A percentile compares a stretch with the other conserved stretches of the same genome.
These are phyloP conservation scores for Hypanus sabinus DNA, from an alignment of 2,113 vertebrate genomes.

Conservation along the genomic window DNA sequence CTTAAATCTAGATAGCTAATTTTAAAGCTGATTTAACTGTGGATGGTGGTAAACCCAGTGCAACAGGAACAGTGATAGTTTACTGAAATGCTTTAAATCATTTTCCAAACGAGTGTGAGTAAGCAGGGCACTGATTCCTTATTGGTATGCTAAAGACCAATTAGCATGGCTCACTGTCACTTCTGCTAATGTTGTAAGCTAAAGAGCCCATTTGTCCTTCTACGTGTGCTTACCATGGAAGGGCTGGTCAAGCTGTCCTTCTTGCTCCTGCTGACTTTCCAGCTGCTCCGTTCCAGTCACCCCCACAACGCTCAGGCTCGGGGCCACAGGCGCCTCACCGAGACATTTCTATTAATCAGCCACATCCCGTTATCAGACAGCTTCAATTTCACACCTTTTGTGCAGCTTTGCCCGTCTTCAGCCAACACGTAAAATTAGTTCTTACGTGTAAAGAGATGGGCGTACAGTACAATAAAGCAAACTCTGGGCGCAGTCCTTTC, in stretches of 20 bases:
- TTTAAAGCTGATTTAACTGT: not conserved
- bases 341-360: slow-evolving; percentile 72
- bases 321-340: slow-evolving; percentile 43
- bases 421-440: slow-evolving; percentile 68
- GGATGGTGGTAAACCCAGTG: not conserved
- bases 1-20: not conserved
- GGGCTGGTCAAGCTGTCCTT: slow-evolving; percentile 49
- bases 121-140: not conserved
- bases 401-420: slow-evolving; percentile 44
- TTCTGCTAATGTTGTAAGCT: slow-evolving; percentile 22
- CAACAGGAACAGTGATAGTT: not conserved
- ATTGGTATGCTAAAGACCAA: not conserved
- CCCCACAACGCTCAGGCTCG: slow-evolving; percentile 59
- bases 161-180: not conserved
- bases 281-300: slow-evolving; percentile 71
- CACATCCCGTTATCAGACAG: slow-evolving; percentile 55
- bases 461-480: slow-evolving; percentile 39
- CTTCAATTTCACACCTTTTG: slow-evolving; percentile 72
- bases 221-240: slow-evolving; percentile 34
- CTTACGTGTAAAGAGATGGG: slow-evolving; percentile 49
- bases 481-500: slow-evolving; percentile 7
- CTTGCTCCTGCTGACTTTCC: slow-evolving; percentile 69
- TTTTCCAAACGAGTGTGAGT: not conserved
- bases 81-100: not conserved
- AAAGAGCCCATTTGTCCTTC: slow-evolving; percentile 14